Base-by-base conservation (phyloP, 1,140 invertebrate species). In the Drosophila kepulauana region DNA sequence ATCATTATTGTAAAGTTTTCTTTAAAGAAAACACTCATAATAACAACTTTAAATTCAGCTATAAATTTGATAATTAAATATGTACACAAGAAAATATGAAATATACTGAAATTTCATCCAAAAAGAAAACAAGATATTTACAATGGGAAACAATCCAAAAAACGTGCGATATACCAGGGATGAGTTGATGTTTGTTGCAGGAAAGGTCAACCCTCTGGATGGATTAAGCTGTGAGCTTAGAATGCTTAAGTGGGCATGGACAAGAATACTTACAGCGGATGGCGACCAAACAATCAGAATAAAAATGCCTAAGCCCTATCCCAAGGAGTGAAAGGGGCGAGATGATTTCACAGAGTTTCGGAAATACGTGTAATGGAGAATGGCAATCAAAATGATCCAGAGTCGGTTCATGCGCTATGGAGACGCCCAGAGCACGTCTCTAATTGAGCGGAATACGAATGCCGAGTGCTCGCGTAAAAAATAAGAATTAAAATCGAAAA, bases 221-320 rank as follows among this genome's bases (percentile, higher is more conserved):
- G 78, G 89, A 91, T 91, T 91, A 91, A 86, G 75, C 70, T 62
- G 71, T 65, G 63, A 81, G 85, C 89, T 91, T 91, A 86, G 79
- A 80, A 91, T 91, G 75, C 74, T 91, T 91, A 91, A 91, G 89
- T 91, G 89, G 79, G 65, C 79, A 74, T 57, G 76, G 75, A 78
- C 57, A 52, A 20, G 43, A 63, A 71, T 68, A 67, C 46, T 63
- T 49, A 66, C n/a, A 61, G 10, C 46, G 59, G 58, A 13, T 58
- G 46, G 52, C 30, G 16, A 38, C 35, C 57, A 67, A 75, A 73
- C 75, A 79, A 81, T 73, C 67, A 10, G 62, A 51, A 63, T 33
- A 67, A 70, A 71, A 72, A 58, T 49, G 86, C 66, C 70, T 84
- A 79, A 81, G 68, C 81, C 63, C 61, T 69, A 72, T 78, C 64